phyloP scores from a whole-genome alignment of 2,888 invertebrate genomes.

The Leptothorax acervorum region DNA sequence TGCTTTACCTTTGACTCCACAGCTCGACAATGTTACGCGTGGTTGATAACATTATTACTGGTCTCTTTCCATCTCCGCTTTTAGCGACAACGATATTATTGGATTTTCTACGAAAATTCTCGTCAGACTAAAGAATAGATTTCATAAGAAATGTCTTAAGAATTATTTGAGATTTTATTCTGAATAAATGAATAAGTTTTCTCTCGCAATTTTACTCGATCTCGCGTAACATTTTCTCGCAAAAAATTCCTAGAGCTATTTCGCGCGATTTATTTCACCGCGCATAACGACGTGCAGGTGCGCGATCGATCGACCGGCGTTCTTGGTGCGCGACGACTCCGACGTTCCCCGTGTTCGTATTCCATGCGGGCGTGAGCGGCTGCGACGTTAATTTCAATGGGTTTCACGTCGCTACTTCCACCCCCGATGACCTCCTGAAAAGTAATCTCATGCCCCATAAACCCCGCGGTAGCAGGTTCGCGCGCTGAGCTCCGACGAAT shows the following conservation, averaged over 20 bases:
- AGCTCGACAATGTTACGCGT: neutral
- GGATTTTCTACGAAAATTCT: neutral
- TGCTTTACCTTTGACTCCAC: constrained; percentile 2
- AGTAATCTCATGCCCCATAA: constrained; percentile 80
- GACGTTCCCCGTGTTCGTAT: constrained; percentile 42
- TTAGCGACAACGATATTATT: neutral
- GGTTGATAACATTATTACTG: constrained; percentile 15
- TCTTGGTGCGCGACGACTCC: constrained; percentile 18
- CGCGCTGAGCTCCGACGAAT: constrained; percentile 68
- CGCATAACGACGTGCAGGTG: constrained; percentile 48
- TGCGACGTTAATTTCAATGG: constrained; percentile 60
- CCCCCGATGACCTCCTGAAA: constrained; percentile 71
- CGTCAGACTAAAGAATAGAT: neutral
- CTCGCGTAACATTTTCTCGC: neutral
- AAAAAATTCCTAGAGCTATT: constrained; percentile 2
- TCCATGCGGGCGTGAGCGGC: constrained; percentile 17
- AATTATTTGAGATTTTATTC: neutral
- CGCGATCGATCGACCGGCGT: constrained; percentile 38
- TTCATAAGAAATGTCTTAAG: neutral
- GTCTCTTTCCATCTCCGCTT: constrained; percentile 4
- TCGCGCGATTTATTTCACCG: constrained; percentile 37
- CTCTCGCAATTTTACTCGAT: neutral
- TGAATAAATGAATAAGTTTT: neutral
- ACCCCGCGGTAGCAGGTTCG: constrained; percentile 73
- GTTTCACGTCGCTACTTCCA: constrained; percentile 52